Percentiles rank a stretch among this genome's conserved stretches.
These are phyloP conservation scores for Myrmecophaga tridactyla DNA, from an alignment of 2,113 vertebrate species.

Conservation along the genomic window DNA sequence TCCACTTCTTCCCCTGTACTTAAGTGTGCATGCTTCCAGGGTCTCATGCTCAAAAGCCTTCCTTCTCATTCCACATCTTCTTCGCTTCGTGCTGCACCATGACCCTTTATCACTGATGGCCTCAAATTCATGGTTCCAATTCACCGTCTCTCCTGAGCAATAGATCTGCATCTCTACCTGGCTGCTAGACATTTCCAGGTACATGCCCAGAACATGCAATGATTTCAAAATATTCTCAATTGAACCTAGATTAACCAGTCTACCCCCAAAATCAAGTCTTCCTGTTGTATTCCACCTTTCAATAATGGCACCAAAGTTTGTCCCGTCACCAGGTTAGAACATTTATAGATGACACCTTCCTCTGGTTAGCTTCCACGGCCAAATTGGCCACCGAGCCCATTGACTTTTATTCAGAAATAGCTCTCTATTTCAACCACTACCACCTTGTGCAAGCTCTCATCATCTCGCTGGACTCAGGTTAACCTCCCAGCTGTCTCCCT, in stretches of 20 bases:
- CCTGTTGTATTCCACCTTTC: neutral
- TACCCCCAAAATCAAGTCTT: neutral
- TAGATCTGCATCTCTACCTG: neutral
- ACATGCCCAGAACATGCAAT: neutral
- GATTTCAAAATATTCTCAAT: neutral
- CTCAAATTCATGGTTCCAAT: neutral
- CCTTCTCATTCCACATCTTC: neutral
- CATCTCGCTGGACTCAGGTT: fast-evolving
- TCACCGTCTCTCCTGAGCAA: neutral
- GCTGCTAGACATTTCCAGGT: neutral
- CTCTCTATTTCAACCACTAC: neutral
- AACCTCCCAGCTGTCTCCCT: neutral
- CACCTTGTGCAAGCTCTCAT: fast-evolving
- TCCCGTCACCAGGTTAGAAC: neutral
- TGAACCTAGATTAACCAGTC: neutral
- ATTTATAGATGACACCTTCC: neutral
- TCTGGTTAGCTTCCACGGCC: neutral
- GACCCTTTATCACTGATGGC: neutral
- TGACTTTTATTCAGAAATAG: neutral
- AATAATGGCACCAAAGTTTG: neutral
- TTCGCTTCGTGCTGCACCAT: too few relatives aligned
- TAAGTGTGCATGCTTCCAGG: neutral
- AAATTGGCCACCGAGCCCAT: neutral
- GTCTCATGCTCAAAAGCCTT: neutral
- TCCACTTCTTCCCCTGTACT: neutral